phyloP scores from a whole-genome alignment of 2,113 vertebrate genomes.

The Eclectus roratus region DNA sequence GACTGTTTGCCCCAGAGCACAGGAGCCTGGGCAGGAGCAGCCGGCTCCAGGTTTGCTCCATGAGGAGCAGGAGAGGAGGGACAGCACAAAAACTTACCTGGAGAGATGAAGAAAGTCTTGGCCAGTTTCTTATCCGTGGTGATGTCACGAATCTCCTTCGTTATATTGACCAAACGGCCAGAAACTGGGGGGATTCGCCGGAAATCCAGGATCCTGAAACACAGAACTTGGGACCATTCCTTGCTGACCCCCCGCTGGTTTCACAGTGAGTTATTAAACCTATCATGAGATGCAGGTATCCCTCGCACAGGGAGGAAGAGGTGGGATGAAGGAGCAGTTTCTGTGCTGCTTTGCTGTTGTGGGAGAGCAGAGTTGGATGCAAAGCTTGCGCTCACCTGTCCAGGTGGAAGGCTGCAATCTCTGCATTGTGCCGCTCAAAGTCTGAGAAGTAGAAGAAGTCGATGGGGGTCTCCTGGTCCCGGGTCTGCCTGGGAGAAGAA shows the following conservation, averaged over 20 bases:
- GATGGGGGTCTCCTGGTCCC: slow-evolving; percentile 80
- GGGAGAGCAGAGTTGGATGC: background rate
- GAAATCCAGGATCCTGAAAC: slow-evolving; percentile 81
- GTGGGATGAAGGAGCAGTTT: background rate
- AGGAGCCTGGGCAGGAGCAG: background rate
- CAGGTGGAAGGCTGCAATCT: slow-evolving; percentile 85
- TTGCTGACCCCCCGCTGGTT: background rate
- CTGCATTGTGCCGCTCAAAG: slow-evolving; percentile 87
- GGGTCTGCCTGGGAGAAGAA: slow-evolving; percentile 72
- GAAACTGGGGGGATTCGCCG: slow-evolving; percentile 79
- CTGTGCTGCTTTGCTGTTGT: background rate
- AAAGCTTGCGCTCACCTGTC: slow-evolving; percentile 74
- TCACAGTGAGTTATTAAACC: background rate
- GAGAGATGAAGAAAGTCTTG: slow-evolving; percentile 84
- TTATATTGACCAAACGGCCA: slow-evolving; percentile 80
- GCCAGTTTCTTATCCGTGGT: slow-evolving; percentile 83
- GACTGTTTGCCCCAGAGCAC: background rate
- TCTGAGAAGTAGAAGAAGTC: slow-evolving; percentile 90
- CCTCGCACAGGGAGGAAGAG: background rate
- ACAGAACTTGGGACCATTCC: background rate
- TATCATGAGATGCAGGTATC: rapidly evolving
- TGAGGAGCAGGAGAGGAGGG: background rate
- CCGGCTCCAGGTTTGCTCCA: background rate
- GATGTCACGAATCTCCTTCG: slow-evolving; percentile 81
- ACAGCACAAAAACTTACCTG: slow-evolving; percentile 61